phyloP scores from a whole-genome alignment of 30 jellyfish, hydroid and myxozoan genomes.

The Clytia hemisphaerica region DNA sequence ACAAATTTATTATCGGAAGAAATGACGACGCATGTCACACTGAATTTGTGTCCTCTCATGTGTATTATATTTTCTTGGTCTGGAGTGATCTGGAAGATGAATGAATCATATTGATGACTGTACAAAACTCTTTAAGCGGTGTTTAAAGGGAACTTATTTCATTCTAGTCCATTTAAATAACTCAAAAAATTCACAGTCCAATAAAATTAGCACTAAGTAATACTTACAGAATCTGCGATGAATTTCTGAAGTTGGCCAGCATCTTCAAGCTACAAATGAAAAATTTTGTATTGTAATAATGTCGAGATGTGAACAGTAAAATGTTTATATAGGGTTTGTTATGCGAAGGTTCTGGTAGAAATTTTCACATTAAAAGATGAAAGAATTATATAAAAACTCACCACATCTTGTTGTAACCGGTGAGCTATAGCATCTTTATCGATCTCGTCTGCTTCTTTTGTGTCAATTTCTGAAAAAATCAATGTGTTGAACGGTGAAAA shows the following conservation, averaged over 20 bases:
- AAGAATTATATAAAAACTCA: not conserved
- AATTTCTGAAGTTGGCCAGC: constrained; percentile 70
- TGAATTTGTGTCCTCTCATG: constrained; percentile 68
- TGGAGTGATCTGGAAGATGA: constrained; percentile 21
- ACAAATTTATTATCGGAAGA: constrained; percentile 56
- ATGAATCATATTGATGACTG: not conserved
- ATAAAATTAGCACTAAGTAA: not conserved
- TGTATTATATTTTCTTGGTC: constrained; percentile 33
- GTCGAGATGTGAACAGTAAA: not conserved
- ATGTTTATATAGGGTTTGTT: not conserved
- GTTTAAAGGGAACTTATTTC: no score
- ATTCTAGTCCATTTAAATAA: no score
- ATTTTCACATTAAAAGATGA: constrained; percentile 1
- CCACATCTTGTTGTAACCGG: constrained; percentile 85
- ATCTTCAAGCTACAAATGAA: constrained; percentile 58
- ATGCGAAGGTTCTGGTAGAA: not conserved
- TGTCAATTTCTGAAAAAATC: constrained; percentile 34
- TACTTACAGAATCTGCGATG: constrained; percentile 67
- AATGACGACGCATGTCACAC: constrained; percentile 72
- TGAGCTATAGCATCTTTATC: constrained; percentile 89
- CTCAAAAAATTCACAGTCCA: no score
- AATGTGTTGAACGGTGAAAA: no score
- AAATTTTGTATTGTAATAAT: not conserved
- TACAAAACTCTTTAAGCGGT: not conserved
- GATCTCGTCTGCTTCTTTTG: constrained; percentile 39